A percentile compares a stretch with the other conserved stretches of the same genome.
Evolutionary conservation across 2,888 invertebrate genomes (phyloP).

Genomic region (Coelinius sp.): DNA sequence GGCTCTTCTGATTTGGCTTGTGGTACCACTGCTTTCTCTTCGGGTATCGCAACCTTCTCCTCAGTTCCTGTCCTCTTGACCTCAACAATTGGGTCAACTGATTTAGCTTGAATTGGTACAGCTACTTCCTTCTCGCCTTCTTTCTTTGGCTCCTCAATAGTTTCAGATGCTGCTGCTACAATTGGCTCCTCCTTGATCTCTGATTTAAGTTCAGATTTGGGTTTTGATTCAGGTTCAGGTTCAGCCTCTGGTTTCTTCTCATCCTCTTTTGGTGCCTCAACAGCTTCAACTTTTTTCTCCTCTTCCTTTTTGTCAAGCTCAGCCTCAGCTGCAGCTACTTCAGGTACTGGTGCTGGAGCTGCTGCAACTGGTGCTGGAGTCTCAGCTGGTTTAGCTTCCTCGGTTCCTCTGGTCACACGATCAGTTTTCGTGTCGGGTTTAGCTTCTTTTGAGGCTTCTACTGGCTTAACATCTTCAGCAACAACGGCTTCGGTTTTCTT

Average conservation of each 20-base stretch:
- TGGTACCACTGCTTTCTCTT: conserved; percentile 20
- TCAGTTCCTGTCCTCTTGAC: conserved; percentile 17
- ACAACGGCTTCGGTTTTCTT: conserved; percentile 44
- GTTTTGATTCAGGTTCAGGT: not conserved
- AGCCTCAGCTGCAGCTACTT: conserved; percentile 15
- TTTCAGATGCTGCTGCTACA: not conserved
- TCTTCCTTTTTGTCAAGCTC: conserved; percentile 3
- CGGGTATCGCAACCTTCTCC: not conserved
- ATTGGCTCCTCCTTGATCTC: conserved; percentile 4
- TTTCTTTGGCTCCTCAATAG: conserved; percentile 9
- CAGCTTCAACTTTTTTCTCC: conserved; percentile 25
- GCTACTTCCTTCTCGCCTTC: conserved; percentile 11
- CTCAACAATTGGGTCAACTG: conserved; percentile 8
- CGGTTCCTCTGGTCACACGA: conserved; percentile 63
- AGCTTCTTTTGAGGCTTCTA: conserved; percentile 47
- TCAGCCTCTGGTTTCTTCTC: conserved; percentile 37
- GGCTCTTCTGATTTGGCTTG: not conserved
- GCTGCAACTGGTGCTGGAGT: conserved; percentile 51
- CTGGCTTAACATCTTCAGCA: conserved; percentile 36
- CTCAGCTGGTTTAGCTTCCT: conserved; percentile 49
- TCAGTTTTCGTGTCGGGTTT: conserved; percentile 64
- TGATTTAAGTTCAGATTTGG: not conserved
- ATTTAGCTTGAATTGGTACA: conserved; percentile 6
- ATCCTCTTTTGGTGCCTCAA: conserved; percentile 38
- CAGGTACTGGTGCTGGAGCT: conserved; percentile 24